Base-by-base conservation (phyloP, 2,888 invertebrate species). In the Sinotaia quadrata region DNA sequence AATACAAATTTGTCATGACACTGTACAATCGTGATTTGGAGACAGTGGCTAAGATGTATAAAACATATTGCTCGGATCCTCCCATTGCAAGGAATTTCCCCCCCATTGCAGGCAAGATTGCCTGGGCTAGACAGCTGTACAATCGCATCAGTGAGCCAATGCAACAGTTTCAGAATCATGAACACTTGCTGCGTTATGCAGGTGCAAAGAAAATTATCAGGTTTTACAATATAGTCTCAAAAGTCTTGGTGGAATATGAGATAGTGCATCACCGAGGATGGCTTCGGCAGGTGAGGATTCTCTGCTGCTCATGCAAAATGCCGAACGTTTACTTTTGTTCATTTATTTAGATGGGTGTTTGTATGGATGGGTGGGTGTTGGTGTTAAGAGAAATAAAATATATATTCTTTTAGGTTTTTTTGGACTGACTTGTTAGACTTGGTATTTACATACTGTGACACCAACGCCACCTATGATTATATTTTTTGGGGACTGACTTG, bases 231-330 rank as follows among this genome's bases (percentile, higher is more conserved):
- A 92, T 93, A 2, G 90, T 95, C 88, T 91, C 92, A 36, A 92
- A 92, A 71, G 94, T 95, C 3, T 92, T 95, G 73, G 91, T 94
- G 21, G 94, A 95, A 83, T 95, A 93, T 82, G 95, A 95, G 88
- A 91, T 93, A 80, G 92, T 94, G 69, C 94, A 94, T 86, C 94
- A 95, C 82, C 91, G 91, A 76, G 93, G 94, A 0, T 95, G 95
- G 95, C 91, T 90, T 73, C 92, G 93, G 82, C 93, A 93, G 84
- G 92, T 93, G 34, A 57, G 49, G 47, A 5, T 4, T 57, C 15
- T 29, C 15, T 41, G 41, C 41, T 41, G n/a, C n/a, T n/a, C n/a
- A n/a, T n/a, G n/a, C n/a, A n/a, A n/a, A n/a, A n/a, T n/a, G n/a
- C n/a, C n/a, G n/a, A n/a, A n/a, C n/a, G n/a, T n/a, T n/a, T n/a